Conservation (phyloP, 2,797 vertebrate species). For the Galagoides demidoff region DNA sequence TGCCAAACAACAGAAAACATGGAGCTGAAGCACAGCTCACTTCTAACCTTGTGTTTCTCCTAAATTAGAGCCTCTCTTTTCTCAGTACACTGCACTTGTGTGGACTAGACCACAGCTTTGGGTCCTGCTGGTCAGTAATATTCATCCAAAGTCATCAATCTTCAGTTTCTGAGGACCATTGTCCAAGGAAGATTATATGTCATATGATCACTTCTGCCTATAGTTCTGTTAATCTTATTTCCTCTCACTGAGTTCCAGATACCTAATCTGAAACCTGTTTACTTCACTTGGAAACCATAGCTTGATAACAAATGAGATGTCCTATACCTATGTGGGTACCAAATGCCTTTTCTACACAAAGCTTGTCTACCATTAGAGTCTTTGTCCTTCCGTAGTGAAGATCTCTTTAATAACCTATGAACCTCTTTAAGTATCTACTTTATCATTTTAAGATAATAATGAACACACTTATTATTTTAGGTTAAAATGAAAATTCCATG, state of each 20-base stretch:
- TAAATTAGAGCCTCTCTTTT: not conserved
- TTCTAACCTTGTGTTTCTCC: not conserved
- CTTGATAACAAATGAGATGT: not conserved
- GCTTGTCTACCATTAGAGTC: not conserved
- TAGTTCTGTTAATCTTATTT: not conserved
- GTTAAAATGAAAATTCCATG: not conserved
- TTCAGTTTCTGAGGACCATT: not conserved
- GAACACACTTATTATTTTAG: not conserved
- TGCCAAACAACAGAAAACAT: not conserved
- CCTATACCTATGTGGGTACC: not conserved
- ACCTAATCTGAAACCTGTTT: not conserved
- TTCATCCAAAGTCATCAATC: not conserved
- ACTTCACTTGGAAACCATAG: not conserved
- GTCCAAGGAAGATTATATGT: not conserved
- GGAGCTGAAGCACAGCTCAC: not conserved
- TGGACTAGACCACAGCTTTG: not conserved
- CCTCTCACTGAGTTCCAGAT: not conserved
- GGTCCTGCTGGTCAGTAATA: not conserved
- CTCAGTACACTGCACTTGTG: not conserved
- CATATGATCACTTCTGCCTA: fast-evolving
- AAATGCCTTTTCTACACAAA: not conserved
- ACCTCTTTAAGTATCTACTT: not conserved
- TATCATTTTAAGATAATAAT: not conserved
- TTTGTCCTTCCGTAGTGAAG: not conserved
- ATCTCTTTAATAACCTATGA: not conserved